A percentile compares a stretch with the other conserved stretches of the same genome.
phyloP scores from a whole-genome alignment of 2,888 invertebrate genomes.

The Calephelis perditalis region DNA sequence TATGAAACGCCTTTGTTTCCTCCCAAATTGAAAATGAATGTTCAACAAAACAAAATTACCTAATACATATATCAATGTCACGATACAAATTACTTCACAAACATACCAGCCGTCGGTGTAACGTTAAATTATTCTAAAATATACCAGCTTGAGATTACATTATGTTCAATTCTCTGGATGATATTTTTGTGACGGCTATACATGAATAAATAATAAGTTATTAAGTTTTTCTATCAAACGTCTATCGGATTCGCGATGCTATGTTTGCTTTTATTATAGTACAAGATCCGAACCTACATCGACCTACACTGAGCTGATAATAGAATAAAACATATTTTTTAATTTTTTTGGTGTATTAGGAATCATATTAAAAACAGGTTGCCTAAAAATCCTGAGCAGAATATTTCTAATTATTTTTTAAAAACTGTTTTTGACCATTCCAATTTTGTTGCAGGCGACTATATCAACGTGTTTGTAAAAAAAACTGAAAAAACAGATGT shows the following conservation, averaged over 20 bases:
- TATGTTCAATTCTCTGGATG: neutral
- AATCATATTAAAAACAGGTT: too few species aligned
- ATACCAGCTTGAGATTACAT: constrained; percentile 1
- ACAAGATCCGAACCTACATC: too few species aligned
- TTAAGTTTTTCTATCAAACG: neutral
- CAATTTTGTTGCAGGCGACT: too few species aligned
- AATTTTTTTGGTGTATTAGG: too few species aligned
- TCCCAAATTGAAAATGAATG: neutral
- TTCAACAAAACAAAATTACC: constrained; percentile 4
- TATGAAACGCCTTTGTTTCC: neutral
- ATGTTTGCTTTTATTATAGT: too few species aligned
- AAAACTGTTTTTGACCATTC: too few species aligned
- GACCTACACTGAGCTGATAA: too few species aligned
- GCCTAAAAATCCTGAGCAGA: too few species aligned
- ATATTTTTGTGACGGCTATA: constrained; percentile 3
- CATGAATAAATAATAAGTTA: neutral
- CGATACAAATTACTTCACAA: neutral
- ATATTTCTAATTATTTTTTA: too few species aligned
- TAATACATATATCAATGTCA: constrained; percentile 5
- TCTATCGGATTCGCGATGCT: neutral
- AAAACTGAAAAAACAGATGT: too few species aligned
- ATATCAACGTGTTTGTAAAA: too few species aligned
- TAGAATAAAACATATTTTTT: too few species aligned
- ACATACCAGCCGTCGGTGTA: neutral
- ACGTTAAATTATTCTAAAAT: constrained; percentile 9